Conservation (phyloP, 1,140 invertebrate species). For the Babylonia areolata region DNA sequence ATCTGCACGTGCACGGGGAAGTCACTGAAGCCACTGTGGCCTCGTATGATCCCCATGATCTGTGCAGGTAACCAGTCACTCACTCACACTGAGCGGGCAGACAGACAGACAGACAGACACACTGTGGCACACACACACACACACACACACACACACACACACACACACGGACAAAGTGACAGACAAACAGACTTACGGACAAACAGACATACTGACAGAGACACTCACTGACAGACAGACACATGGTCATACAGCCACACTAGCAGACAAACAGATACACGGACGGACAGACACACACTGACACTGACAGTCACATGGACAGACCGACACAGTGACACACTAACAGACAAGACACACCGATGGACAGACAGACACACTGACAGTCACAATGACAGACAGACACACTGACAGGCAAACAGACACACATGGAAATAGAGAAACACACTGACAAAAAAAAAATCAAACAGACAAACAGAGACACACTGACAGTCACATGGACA, state of each 20-base stretch:
- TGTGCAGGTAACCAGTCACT: slow-evolving; percentile 36
- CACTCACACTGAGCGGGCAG: not conserved
- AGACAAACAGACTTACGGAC: not conserved
- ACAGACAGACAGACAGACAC: not conserved
- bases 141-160: not conserved
- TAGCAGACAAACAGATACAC: not conserved
- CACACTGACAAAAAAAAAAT: not conserved
- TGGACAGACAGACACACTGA: not conserved
- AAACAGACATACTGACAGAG: not conserved
- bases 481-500: not conserved
- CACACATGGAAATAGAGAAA: not conserved
- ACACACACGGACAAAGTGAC: not conserved
- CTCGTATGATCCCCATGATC: slow-evolving; percentile 63
- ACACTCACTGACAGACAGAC: not conserved
- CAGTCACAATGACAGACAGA: not conserved
- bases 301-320: not conserved
- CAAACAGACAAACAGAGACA: not conserved
- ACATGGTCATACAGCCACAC: not conserved
- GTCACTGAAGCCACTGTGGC: slow-evolving; percentile 62
- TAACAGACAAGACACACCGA: not conserved
- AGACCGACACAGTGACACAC: not conserved
- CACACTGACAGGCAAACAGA: not conserved
- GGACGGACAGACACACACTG: not conserved
- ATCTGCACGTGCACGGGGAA: slow-evolving; percentile 62
- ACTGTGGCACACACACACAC: too few species aligned